Base-by-base conservation (phyloP, 2,888 invertebrate species). In the Ornithoptera alexandrae region DNA sequence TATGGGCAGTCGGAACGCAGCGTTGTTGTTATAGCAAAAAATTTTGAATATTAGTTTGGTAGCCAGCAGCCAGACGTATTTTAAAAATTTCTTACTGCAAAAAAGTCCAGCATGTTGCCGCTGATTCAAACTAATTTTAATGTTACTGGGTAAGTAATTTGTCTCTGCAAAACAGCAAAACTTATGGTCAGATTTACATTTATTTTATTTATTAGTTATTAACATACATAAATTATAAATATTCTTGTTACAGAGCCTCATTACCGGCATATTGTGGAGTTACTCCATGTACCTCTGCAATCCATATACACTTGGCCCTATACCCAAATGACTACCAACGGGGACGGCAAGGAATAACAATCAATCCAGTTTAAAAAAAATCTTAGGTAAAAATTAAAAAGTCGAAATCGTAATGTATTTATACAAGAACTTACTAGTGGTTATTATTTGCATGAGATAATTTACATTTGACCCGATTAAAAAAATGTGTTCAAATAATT, bases 201-300 rank as follows among this genome's bases (percentile, higher is more conserved):
- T 30, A 30, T 30, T 30, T 30, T 5, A 5, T 46, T 46, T 46
- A 46, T 46, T 46, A 12, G 8, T 46, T 46, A 50, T 18, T 50
- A 17, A 17, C 50, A 50, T 15, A 50, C 18, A 17, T 50, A 0
- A 17, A 50, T 4, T 50, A 50, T 50, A 50, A 57, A 18, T 6
- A 57, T 73, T 72, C 63, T 22, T 75, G 74, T 95, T 95, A 24
- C 93, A 97, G 97, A 97, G 88, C 95, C 96, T 68, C 95, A 97
- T 88, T 97, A 96, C 84, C 95, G 96, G 76, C 95, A 96, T 89
- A 93, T 98, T 79, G 95, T 97, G 78, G 97, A 98, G 90, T 89
- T 98, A 72, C 93, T 98, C 62, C 97, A 98, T 84, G 96, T 97
- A 76, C 97, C 97, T 61, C 92, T 98, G 77, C 97, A 97, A 87